phyloP scores from a whole-genome alignment of 2,113 vertebrate species.

The Rissa tridactyla region DNA sequence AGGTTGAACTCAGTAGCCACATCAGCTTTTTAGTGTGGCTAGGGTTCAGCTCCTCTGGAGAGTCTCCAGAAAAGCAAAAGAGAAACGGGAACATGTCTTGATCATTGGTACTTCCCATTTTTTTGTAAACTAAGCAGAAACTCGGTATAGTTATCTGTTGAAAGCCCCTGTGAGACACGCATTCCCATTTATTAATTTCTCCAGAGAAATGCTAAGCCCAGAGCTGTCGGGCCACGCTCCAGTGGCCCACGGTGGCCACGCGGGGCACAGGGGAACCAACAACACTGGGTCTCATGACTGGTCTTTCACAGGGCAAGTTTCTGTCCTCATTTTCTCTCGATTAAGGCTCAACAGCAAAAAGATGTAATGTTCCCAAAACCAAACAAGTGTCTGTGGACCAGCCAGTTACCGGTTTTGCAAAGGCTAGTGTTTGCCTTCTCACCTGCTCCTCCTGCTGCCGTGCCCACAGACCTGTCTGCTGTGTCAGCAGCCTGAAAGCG shows the following conservation, averaged over 20 bases:
- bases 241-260: rapidly evolving
- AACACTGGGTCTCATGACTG: rapidly evolving
- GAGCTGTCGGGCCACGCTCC: background rate
- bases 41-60: background rate
- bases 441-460: background rate
- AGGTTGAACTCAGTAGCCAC: background rate
- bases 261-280: background rate
- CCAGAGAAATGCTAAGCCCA: background rate
- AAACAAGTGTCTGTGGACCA: background rate
- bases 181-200: background rate
- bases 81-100: background rate
- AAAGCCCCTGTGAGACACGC: background rate
- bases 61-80: background rate
- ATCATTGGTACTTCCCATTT: background rate
- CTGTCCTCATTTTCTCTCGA: background rate
- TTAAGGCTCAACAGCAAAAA: background rate
- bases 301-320: background rate
- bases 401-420: background rate
- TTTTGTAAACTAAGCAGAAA: background rate
- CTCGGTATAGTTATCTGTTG: background rate
- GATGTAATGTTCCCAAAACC: background rate
- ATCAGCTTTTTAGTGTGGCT: background rate
- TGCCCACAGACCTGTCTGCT: background rate
- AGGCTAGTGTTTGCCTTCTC: background rate
- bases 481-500: background rate